phyloP scores from a whole-genome alignment of 2,797 vertebrate species.

The Coilia nasus region DNA sequence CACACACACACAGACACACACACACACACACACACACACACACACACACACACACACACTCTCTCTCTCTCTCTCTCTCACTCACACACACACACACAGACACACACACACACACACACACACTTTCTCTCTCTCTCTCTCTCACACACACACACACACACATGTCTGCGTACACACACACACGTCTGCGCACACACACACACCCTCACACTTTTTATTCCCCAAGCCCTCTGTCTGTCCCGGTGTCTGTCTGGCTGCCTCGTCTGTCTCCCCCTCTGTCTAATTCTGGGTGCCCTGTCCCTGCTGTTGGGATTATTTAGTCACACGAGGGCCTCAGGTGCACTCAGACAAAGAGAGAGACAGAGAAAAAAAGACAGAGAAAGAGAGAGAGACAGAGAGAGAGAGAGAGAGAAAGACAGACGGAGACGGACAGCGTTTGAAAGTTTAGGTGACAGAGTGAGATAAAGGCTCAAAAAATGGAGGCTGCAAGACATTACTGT shows the following conservation, averaged over 20 bases:
- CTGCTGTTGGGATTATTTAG: background rate
- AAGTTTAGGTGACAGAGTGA: background rate
- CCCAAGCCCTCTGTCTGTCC: background rate
- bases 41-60: background rate
- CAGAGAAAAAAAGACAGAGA: background rate
- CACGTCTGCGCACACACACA: background rate
- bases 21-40: background rate
- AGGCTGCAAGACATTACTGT: no score
- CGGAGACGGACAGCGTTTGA: background rate
- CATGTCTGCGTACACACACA: background rate
- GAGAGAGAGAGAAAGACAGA: background rate
- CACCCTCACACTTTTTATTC: no score
- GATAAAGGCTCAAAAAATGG: no score
- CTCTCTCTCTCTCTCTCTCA: background rate
- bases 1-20: background rate
- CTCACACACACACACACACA: background rate
- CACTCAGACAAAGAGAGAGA: background rate
- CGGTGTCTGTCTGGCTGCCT: background rate
- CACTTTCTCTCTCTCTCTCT: background rate
- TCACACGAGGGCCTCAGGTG: background rate
- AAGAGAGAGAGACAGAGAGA: background rate
- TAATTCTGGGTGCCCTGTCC: background rate
- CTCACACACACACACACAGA: background rate
- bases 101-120: background rate
- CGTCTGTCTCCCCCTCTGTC: background rate